These are phyloP conservation scores for Acanthiza pusilla DNA, from an alignment of 2,797 vertebrate genomes.

Conservation along the genomic window DNA sequence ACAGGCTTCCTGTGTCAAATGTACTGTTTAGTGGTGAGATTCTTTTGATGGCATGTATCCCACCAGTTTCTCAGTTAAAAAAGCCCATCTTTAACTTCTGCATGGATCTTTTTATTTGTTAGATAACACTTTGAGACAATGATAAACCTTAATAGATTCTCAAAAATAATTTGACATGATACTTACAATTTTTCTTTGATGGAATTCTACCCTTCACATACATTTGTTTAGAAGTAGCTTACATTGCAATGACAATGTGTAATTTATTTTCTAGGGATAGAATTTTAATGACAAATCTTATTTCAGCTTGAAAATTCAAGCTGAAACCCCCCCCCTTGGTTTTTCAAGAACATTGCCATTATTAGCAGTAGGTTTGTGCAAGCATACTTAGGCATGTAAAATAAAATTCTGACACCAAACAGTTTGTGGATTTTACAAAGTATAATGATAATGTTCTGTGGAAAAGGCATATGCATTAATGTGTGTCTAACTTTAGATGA, in stretches of 20 bases:
- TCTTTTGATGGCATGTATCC: not conserved
- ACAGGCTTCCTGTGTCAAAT: not conserved
- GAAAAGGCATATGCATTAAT: not conserved
- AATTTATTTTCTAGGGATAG: not conserved
- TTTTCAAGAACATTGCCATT: not conserved
- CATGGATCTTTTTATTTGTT: not conserved
- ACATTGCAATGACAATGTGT: not conserved
- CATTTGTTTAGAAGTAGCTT: not conserved
- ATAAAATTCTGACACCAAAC: not conserved
- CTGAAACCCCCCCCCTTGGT: fast-evolving
- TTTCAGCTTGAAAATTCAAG: not conserved
- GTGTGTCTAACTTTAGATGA: not conserved
- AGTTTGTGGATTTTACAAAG: not conserved
- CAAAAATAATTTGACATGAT: not conserved
- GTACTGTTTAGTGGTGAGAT: not conserved
- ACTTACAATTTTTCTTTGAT: not conserved
- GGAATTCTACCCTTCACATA: not conserved
- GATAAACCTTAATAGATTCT: not conserved
- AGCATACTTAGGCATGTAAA: not conserved
- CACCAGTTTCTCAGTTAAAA: not conserved
- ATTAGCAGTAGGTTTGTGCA: not conserved
- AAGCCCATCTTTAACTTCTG: not conserved
- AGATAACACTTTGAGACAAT: not conserved
- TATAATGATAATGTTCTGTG: not conserved
- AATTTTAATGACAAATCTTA: not conserved